These are phyloP conservation scores for Cavia porcellus DNA, from an alignment of 2,113 vertebrate species.

Conservation along the genomic window DNA sequence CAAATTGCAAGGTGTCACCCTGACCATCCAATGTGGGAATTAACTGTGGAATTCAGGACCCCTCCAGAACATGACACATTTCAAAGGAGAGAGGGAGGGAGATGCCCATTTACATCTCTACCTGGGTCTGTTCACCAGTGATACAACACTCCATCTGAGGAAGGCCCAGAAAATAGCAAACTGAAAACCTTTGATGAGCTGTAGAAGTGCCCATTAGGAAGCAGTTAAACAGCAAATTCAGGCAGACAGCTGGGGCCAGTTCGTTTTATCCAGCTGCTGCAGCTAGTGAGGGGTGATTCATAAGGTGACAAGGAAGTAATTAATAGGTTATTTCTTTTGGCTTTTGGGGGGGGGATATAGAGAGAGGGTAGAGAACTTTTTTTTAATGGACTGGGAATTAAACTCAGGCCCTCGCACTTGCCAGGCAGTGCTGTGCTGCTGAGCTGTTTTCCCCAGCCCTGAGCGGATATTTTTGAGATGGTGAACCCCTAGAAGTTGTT, in stretches of 20 bases:
- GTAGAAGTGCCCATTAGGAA: not conserved
- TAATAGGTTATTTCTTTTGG: not conserved
- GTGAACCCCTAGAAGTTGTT: slow-evolving; percentile 5
- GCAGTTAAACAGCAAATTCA: not conserved
- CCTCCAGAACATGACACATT: not conserved
- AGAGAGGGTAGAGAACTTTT: not conserved
- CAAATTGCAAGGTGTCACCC: not conserved
- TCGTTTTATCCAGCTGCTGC: not conserved
- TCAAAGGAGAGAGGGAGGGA: not conserved
- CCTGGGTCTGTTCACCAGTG: not conserved
- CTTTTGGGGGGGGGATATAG: not conserved
- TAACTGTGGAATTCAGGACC: not conserved
- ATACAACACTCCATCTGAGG: not conserved
- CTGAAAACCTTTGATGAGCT: not conserved
- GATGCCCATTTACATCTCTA: not conserved
- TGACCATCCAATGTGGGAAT: not conserved
- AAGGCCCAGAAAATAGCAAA: not conserved
- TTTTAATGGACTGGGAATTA: no score
- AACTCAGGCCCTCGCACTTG: no score
- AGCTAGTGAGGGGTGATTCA: not conserved
- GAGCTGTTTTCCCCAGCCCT: no score
- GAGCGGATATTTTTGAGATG: slow-evolving; percentile 32
- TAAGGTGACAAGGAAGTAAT: not conserved
- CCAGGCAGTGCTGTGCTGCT: no score
- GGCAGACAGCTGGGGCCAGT: not conserved